Conservation (phyloP, 2,888 invertebrate genomes). For the Listrodromus nycthemerus region DNA sequence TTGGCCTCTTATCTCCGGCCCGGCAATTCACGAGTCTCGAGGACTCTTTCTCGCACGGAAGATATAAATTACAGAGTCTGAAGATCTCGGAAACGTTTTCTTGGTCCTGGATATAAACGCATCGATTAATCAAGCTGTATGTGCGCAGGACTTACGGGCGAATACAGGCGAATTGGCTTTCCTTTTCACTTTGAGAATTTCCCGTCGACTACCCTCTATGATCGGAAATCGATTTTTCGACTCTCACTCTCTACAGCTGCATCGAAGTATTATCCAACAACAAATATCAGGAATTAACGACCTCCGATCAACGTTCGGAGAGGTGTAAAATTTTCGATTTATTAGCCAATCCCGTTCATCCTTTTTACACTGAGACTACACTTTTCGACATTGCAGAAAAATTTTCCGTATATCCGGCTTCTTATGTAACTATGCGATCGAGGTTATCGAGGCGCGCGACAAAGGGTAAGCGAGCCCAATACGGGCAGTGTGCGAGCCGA, state of each 20-base stretch:
- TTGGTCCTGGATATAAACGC: conserved; percentile 27
- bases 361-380: conserved; percentile 9
- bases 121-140: conserved; percentile 51
- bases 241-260: neutral
- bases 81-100: conserved; percentile 22
- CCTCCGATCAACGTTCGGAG: conserved; percentile 31
- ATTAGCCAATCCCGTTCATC: conserved; percentile 15
- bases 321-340: conserved; percentile 55
- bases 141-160: conserved; percentile 25
- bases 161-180: conserved; percentile 36
- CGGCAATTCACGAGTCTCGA: neutral
- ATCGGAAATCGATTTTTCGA: conserved; percentile 36
- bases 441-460: conserved; percentile 11
- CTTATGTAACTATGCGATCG: conserved; percentile 18
- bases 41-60: neutral
- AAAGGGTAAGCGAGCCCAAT: conserved; percentile 4
- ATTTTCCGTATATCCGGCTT: conserved; percentile 37
- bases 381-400: conserved; percentile 22
- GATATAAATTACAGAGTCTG: conserved; percentile 56
- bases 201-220: neutral
- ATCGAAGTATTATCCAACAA: neutral
- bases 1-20: conserved; percentile 19
- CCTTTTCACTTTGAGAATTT: conserved; percentile 42
- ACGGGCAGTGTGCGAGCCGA: neutral
- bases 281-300: conserved; percentile 43